Conservation (phyloP, 2,888 invertebrate genomes). For the Ichneumoninae sp. region DNA sequence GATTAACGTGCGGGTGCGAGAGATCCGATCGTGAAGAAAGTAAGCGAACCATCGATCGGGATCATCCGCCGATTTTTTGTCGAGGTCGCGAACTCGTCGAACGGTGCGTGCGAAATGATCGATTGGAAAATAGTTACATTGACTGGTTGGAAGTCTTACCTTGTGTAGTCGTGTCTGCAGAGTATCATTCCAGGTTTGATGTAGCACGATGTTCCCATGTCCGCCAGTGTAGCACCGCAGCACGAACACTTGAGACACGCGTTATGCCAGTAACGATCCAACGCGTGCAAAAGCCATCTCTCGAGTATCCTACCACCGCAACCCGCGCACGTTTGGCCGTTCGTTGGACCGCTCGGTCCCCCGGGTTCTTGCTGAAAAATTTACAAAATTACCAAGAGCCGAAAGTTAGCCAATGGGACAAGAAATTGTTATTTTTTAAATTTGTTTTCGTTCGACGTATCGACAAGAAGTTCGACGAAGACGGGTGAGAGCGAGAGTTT, state of each 20-base stretch:
- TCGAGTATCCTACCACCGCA: constrained; percentile 97
- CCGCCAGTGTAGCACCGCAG: constrained; percentile 95
- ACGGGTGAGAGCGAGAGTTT: constrained; percentile 17
- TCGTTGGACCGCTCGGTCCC: constrained; percentile 80
- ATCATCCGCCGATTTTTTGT: constrained; percentile 12
- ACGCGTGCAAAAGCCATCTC: constrained; percentile 95
- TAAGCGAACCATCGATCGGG: constrained; percentile 33
- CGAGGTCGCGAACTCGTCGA: constrained; percentile 15
- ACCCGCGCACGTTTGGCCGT: constrained; percentile 93
- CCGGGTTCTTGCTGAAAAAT: constrained; percentile 82
- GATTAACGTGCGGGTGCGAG: constrained; percentile 24
- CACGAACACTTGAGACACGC: constrained; percentile 97
- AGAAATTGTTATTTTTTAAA: not conserved
- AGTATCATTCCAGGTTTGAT: constrained; percentile 97
- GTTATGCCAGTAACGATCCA: constrained; percentile 98
- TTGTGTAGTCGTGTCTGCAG: constrained; percentile 97
- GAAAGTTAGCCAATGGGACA: not conserved
- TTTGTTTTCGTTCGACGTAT: not conserved
- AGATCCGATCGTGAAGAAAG: constrained; percentile 15
- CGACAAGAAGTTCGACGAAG: not conserved
- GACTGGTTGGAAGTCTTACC: constrained; percentile 87
- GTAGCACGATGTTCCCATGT: constrained; percentile 96
- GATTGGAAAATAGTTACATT: not conserved
- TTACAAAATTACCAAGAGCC: constrained; percentile 56
- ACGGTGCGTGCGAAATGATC: not conserved